Evolutionary conservation across 2,888 invertebrate genomes (phyloP).

Genomic region (Cheiracanthium punctorium): DNA sequence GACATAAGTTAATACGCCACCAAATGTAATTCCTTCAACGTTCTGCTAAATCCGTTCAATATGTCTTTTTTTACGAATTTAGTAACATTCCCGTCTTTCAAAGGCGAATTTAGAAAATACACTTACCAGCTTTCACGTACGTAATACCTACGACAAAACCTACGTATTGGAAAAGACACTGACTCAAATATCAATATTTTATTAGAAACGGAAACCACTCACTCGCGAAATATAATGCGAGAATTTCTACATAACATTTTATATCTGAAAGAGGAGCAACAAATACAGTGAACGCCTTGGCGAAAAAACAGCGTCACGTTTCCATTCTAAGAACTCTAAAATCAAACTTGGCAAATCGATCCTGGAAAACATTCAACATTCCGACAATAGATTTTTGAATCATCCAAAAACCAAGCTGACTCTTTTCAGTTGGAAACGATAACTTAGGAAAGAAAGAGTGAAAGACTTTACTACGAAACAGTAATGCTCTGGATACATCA

Average conservation of each 20-base stretch:
- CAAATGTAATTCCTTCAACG: no score
- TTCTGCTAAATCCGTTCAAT: no score
- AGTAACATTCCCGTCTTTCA: no score
- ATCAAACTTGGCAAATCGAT: slow-evolving; percentile 48
- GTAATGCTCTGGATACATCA: slow-evolving; percentile 13
- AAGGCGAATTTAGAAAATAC: no score
- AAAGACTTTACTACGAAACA: slow-evolving; percentile 37
- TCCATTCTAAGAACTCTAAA: slow-evolving; percentile 32
- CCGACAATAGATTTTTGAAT: slow-evolving; percentile 67
- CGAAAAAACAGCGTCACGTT: slow-evolving; percentile 47
- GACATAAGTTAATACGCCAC: no score
- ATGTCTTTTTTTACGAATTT: no score
- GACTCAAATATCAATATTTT: slow-evolving; percentile 52
- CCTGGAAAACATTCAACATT: slow-evolving; percentile 53
- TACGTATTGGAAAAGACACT: neutral
- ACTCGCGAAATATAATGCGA: slow-evolving; percentile 35
- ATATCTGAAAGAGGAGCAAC: slow-evolving; percentile 31
- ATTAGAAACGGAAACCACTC: slow-evolving; percentile 49
- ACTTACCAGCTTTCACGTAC: no score
- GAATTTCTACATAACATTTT: slow-evolving; percentile 57
- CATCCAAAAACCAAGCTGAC: slow-evolving; percentile 59
- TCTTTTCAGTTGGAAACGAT: slow-evolving; percentile 56
- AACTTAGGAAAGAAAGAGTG: slow-evolving; percentile 32
- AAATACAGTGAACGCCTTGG: slow-evolving; percentile 28
- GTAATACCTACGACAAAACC: no score